phyloP scores from a whole-genome alignment of 2,888 invertebrate genomes.

The Dexiosoma caninum region DNA sequence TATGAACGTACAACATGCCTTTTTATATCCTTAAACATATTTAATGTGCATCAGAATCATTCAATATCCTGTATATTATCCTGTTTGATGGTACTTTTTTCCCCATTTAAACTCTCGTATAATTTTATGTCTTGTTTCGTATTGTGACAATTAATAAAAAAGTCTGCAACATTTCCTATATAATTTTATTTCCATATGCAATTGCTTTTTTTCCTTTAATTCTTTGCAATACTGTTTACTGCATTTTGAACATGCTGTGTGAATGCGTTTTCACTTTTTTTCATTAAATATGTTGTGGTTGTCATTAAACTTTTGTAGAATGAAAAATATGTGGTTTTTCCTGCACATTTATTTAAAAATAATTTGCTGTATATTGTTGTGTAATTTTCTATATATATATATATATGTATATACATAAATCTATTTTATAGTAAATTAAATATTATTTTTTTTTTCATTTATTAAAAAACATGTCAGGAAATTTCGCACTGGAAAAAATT shows the following conservation, averaged over 20 bases:
- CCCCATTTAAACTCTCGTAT: constrained; percentile 16
- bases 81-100: too few relatives aligned
- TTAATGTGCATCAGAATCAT: constrained; percentile 33
- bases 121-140: constrained; percentile 33
- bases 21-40: constrained; percentile 26
- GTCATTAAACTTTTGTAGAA: constrained; percentile 58
- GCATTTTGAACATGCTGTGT: neutral
- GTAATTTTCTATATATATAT: constrained; percentile 28
- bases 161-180: constrained; percentile 51
- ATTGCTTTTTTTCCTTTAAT: constrained; percentile 4
- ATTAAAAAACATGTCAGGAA: constrained; percentile 6
- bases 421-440: constrained; percentile 37
- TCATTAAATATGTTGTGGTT: constrained; percentile 62
- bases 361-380: constrained; percentile 23
- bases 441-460: neutral
- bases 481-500: neutral
- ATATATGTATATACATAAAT: too few relatives aligned
- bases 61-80: constrained; percentile 24
- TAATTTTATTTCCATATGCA: constrained; percentile 43
- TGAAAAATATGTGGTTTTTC: constrained; percentile 57
- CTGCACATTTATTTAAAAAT: constrained; percentile 50
- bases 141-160: constrained; percentile 51
- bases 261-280: constrained; percentile 19
- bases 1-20: too few relatives aligned
- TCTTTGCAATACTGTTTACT: constrained; percentile 1